Conservation (phyloP, 2,113 vertebrate genomes). For the Alectura lathami region DNA sequence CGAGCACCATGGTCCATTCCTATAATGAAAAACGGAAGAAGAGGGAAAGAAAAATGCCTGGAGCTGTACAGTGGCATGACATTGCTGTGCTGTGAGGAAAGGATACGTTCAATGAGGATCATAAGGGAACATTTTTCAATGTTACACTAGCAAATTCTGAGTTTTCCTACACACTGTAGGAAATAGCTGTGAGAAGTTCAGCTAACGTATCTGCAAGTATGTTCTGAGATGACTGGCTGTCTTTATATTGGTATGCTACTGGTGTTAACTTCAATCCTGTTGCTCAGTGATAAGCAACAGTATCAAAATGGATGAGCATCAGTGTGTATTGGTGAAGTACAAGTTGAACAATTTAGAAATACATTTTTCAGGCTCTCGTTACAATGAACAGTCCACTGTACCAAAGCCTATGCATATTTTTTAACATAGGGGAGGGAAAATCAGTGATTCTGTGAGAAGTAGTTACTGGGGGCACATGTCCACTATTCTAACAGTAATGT, state of each 20-base stretch:
- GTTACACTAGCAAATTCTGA: neutral
- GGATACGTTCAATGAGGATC: neutral
- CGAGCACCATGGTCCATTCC: rapidly evolving
- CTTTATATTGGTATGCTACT: neutral
- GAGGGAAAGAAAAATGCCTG: neutral
- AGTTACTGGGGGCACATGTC: neutral
- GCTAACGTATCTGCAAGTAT: neutral
- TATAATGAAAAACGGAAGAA: neutral
- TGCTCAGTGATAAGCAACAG: neutral
- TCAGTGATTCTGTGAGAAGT: too few relatives aligned
- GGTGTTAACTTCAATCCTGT: neutral
- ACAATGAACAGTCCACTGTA: neutral
- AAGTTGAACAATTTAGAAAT: neutral
- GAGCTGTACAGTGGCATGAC: neutral
- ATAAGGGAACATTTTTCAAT: neutral
- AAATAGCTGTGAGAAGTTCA: neutral
- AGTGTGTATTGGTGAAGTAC: neutral
- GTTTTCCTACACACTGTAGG: neutral
- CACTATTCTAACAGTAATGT: neutral
- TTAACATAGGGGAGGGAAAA: neutral
- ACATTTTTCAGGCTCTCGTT: neutral
- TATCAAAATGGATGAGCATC: neutral
- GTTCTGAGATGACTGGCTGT: neutral
- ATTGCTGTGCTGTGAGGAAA: neutral
- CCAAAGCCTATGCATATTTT: neutral